These are phyloP conservation scores for Thymelicus acteon DNA, from an alignment of 2,888 invertebrate genomes.

Conservation along the genomic window DNA sequence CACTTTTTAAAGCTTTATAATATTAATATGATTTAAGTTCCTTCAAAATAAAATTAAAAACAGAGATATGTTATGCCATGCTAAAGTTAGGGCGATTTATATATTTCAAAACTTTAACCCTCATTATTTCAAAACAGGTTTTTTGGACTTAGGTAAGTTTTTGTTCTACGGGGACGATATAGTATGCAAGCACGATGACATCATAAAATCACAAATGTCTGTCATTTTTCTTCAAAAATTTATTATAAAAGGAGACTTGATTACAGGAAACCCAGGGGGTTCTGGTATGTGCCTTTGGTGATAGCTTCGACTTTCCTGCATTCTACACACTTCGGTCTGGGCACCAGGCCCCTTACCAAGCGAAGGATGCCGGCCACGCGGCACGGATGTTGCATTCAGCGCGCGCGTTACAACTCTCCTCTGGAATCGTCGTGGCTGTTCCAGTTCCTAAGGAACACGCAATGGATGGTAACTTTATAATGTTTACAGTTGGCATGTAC, in stretches of 20 bases:
- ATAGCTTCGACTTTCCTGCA: slow-evolving; percentile 92
- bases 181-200: neutral
- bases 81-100: too few relatives aligned
- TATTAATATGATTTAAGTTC: too few relatives aligned
- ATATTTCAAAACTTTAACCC: too few relatives aligned
- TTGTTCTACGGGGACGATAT: neutral
- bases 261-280: slow-evolving; percentile 97
- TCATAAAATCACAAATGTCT: too few relatives aligned
- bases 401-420: slow-evolving; percentile 81
- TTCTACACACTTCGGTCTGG: slow-evolving; percentile 95
- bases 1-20: too few relatives aligned
- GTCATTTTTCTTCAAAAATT: too few relatives aligned
- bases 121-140: too few relatives aligned
- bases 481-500: neutral
- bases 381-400: slow-evolving; percentile 88
- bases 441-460: slow-evolving; percentile 92
- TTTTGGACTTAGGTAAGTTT: too few relatives aligned
- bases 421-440: slow-evolving; percentile 94
- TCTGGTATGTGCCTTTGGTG: slow-evolving; percentile 91
- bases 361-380: slow-evolving; percentile 86
- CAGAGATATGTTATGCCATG: too few relatives aligned
- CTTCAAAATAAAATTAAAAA: too few relatives aligned
- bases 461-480: slow-evolving; percentile 74
- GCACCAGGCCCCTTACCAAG: slow-evolving; percentile 88
- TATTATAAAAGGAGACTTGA: slow-evolving; percentile 2